Base-by-base conservation (phyloP, 2,113 vertebrate species). In the Alexandromys fortis region DNA sequence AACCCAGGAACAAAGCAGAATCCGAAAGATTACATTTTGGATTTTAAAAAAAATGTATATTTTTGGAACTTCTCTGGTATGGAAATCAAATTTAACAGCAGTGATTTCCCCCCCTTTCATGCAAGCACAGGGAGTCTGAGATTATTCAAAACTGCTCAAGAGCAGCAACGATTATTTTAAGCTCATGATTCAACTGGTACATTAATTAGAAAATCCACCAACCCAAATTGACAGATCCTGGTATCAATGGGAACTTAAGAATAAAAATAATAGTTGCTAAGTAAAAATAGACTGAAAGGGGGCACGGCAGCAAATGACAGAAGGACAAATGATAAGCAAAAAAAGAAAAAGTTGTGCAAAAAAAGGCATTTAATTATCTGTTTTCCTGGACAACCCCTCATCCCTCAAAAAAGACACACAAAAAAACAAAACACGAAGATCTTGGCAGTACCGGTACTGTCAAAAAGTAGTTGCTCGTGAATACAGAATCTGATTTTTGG, bases 151-250 rank as follows among this genome's bases (percentile, higher is more conserved):
- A 97, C 92, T 94, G 96, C 78, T 96, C 87, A 90, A 75, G 76
- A 98, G 92, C 91, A 95, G 97, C 90, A 92, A 94, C 45, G 91
- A 96, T 97, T 97, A 97, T 97, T 98, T 97, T 97, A 97, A 97
- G 96, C 93, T 93, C 95, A 97, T 97, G 95, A 97, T 97, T 97
- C 97, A 97, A 97, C 96, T 87, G 78, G 94, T 75, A 97, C 95
- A 96, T 96, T 97, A 97, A 97, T 97, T 96, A 96, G 97, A 96
- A 97, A 97, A 95, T 94, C 96, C 94, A 97, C 87, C 94, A 96
- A 96, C 76, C 97, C 88, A 94, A 97, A 97, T 96, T 96, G 94
- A 96, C 95, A 97, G 96, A 97, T 95, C 78, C 58, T 94, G 91
- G 89, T 97, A 97, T 97, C 96, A 97, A 98, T 95, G 96, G 91